Evolutionary conservation across 2,113 vertebrate species (phyloP).

Genomic region (Megaleporinus macrocephalus): DNA sequence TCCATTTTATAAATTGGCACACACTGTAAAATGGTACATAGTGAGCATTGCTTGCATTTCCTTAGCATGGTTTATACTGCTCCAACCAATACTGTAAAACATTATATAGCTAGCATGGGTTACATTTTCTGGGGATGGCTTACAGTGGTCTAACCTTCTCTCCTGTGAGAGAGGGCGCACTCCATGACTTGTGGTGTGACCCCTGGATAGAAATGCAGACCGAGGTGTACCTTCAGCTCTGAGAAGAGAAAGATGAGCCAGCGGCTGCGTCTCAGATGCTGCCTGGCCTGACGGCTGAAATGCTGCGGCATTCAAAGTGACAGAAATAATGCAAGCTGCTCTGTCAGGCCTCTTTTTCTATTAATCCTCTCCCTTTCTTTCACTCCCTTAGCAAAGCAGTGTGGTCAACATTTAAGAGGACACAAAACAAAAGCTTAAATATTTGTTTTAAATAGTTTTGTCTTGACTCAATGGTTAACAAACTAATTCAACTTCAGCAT

Average conservation of each 20-base stretch:
- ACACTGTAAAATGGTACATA: background rate
- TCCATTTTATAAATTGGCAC: background rate
- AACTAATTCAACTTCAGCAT: background rate
- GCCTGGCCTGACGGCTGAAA: slow-evolving; percentile 43
- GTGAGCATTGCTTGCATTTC: background rate
- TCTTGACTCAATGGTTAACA: background rate
- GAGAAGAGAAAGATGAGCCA: slow-evolving; percentile 47
- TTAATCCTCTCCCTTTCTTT: slow-evolving; percentile 4
- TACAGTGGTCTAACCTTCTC: background rate
- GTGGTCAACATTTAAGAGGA: background rate
- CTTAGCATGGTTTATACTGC: background rate
- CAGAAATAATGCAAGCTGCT: slow-evolving; percentile 38
- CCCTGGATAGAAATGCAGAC: slow-evolving; percentile 1
- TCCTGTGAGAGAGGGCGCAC: slow-evolving; percentile 2
- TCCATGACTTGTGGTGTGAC: background rate
- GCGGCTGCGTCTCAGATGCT: slow-evolving; percentile 23
- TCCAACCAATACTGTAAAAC: background rate
- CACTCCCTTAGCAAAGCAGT: background rate
- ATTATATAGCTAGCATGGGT: background rate
- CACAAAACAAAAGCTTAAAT: background rate
- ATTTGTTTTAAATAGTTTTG: background rate
- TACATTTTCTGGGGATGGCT: background rate
- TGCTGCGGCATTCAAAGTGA: slow-evolving; percentile 48
- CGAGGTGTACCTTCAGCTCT: slow-evolving; percentile 54
- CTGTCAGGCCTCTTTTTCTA: background rate